Evolutionary conservation across 1,140 invertebrate species (phyloP), one percentile per base, ranked within the genome.

Genomic region (Drosophila gunungcola): DNA sequence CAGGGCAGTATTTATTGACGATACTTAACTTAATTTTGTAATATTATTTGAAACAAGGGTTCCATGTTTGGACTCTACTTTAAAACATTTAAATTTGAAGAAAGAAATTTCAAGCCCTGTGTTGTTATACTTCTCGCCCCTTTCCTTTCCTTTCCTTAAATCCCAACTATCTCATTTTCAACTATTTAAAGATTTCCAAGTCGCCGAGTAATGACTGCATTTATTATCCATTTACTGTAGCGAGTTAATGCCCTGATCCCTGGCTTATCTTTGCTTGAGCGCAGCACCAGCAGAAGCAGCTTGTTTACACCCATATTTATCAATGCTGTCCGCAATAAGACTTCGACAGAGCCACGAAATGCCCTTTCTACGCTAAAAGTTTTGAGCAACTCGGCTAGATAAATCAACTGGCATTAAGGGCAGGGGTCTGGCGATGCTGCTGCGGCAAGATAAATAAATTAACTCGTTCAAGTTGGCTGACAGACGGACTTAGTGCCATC

Each of bases 401-500:
- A 76, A 82, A 84, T 82, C 63, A 68, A 55, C 16, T 56, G 53
- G 57, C 62, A 75, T 76, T 76, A 76, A 29, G 67, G 7, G 13
- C 34, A 29, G 46, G 64, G 46, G 32, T 21, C n/a, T 42, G 45
- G 46, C 21, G 27, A 46, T 68, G 41, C 34, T 53, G 43, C 39
- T 53, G 49, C 36, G 52, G 55, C 62, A 56, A 73, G 68, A 73
- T 65, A 77, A 62, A 78, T 80, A 80, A 74, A 84, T 79, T 76
- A 73, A 78, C 73, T 73, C 79, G 57, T 78, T 78, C 80, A 73
- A 78, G 41, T 68, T 82, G 54, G 43, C 49, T 61, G 68, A 79
- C 55, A 73, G 76, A 55, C 67, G 60, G 76, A 79, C 54, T 72
- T 67, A 63, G 58, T 75, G 70, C 34, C 60, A 60, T 79, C 63